These are phyloP conservation scores for Plebejus argus DNA, from an alignment of 2,888 invertebrate species.

Conservation along the genomic window DNA sequence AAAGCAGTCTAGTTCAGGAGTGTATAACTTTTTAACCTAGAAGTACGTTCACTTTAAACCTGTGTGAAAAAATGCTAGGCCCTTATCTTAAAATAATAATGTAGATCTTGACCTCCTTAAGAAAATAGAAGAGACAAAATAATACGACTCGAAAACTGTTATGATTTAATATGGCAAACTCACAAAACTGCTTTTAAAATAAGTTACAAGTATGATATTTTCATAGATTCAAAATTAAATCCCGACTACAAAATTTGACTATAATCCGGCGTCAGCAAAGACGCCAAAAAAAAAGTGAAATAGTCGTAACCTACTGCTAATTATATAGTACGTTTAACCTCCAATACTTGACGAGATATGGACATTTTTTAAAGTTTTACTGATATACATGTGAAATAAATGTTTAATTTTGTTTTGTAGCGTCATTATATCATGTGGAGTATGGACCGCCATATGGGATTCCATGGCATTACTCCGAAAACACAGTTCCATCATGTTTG, in stretches of 20 bases:
- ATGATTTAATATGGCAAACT: neutral
- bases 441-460: slow-evolving; percentile 80
- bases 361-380: slow-evolving; percentile 37
- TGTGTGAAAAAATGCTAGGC: neutral
- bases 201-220: neutral
- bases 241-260: slow-evolving; percentile 37
- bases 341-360: slow-evolving; percentile 42
- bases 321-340: slow-evolving; percentile 49
- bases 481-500: slow-evolving; percentile 70
- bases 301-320: slow-evolving; percentile 64
- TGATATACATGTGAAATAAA: slow-evolving; percentile 39
- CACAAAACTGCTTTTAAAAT: neutral
- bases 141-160: slow-evolving; percentile 1
- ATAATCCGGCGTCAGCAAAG: slow-evolving; percentile 57
- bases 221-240: slow-evolving; percentile 27
- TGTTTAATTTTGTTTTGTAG: slow-evolving; percentile 59
- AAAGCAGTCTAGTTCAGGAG: neutral
- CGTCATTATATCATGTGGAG: slow-evolving; percentile 79
- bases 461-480: slow-evolving; percentile 79
- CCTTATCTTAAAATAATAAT: neutral
- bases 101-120: slow-evolving; percentile 29
- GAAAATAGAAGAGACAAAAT: slow-evolving; percentile 12
- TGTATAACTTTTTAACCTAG: neutral
- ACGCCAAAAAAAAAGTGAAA: slow-evolving; percentile 62
- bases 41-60: neutral